phyloP scores from a whole-genome alignment of 2,888 invertebrate genomes.

The Mantis religiosa region DNA sequence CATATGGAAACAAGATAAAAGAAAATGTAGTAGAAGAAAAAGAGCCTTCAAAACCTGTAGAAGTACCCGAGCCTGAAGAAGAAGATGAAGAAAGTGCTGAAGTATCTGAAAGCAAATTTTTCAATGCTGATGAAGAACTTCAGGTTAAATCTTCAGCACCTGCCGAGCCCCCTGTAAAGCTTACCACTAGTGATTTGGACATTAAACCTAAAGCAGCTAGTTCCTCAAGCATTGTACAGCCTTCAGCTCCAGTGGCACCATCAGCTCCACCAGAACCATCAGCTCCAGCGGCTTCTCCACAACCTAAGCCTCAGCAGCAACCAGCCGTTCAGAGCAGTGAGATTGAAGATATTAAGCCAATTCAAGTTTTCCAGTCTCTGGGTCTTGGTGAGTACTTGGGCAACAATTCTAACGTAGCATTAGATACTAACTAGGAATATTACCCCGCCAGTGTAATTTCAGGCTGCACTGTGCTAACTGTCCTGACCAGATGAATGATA shows the following conservation, averaged over 20 bases:
- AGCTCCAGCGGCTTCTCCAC: not conserved
- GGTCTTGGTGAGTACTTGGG: conserved; percentile 59
- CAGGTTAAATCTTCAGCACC: not conserved
- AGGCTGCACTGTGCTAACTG: too few relatives aligned
- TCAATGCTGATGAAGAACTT: not conserved
- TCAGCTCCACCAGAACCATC: not conserved
- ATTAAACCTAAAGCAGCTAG: not conserved
- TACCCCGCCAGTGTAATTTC: too few relatives aligned
- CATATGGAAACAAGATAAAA: not conserved
- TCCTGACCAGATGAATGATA: too few relatives aligned
- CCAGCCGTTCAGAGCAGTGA: not conserved
- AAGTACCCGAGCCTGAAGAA: not conserved
- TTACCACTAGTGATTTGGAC: not conserved
- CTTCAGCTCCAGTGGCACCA: not conserved
- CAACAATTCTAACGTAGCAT: too few relatives aligned
- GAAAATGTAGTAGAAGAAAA: not conserved
- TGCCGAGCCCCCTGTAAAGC: not conserved
- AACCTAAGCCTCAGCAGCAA: not conserved
- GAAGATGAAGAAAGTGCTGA: not conserved
- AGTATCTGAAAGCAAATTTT: not conserved
- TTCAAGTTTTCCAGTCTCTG: conserved; percentile 68
- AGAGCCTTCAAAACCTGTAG: not conserved
- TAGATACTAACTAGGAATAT: too few relatives aligned
- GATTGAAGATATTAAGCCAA: conserved; percentile 56
- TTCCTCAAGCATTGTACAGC: not conserved